Conservation (phyloP, 1,140 invertebrate species). For the Orius insidiosus region DNA sequence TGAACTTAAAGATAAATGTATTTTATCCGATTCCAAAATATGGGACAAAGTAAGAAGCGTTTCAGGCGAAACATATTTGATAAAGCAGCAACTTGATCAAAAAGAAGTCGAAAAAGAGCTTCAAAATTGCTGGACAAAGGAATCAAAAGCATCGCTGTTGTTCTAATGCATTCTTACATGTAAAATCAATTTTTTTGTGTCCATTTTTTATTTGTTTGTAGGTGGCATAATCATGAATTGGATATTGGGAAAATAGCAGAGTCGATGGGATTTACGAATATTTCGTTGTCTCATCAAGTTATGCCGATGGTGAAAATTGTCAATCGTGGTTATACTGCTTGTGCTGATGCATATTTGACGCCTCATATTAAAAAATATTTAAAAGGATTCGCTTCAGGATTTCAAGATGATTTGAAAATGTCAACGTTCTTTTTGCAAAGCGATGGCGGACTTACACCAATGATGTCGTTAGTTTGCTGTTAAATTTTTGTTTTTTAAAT, state of each 20-base stretch:
- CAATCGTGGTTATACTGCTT: constrained; percentile 67
- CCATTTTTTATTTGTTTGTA: constrained; percentile 22
- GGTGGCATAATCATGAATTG: constrained; percentile 69
- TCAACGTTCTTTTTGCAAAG: constrained; percentile 95
- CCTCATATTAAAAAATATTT: constrained; percentile 89
- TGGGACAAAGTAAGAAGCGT: constrained; percentile 43
- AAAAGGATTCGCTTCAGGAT: constrained; percentile 69
- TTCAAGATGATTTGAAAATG: constrained; percentile 56
- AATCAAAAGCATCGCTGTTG: constrained; percentile 85
- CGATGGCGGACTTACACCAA: constrained; percentile 97
- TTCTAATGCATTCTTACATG: constrained; percentile 88
- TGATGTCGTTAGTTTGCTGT: constrained; percentile 48
- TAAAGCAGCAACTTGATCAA: constrained; percentile 46
- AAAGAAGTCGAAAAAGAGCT: constrained; percentile 43
- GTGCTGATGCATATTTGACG: constrained; percentile 92
- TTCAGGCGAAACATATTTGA: constrained; percentile 61
- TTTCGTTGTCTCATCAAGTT: constrained; percentile 87
- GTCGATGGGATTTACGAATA: constrained; percentile 71
- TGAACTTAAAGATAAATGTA: constrained; percentile 20
- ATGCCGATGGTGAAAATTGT: constrained; percentile 95
- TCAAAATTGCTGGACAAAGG: constrained; percentile 42
- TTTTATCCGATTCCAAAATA: constrained; percentile 19
- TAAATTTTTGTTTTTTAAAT: neutral
- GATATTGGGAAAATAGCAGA: constrained; percentile 64
- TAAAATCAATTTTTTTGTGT: constrained; percentile 29